Evolutionary conservation across 2,113 vertebrate genomes (phyloP), one percentile per base, ranked within the genome.

Genomic region (Tauraco erythrolophus): DNA sequence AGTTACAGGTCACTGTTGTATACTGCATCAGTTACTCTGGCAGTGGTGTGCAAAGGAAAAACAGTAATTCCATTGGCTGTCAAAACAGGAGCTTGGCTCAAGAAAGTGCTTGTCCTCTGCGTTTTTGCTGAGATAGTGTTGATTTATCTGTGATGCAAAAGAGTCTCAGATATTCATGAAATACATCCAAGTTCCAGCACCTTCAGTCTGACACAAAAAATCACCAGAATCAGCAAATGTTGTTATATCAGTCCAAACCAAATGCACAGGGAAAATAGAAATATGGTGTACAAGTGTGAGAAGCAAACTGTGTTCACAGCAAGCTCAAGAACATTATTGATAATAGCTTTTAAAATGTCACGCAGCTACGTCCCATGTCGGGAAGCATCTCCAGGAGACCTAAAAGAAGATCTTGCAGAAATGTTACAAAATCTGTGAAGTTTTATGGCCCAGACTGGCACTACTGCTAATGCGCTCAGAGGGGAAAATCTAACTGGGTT

Each of bases 261-360:
- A 84, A 86, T 3, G 9, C 19, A 39, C 18, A 45, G 7, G 4
- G 46, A 79, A 94, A 91, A n/a, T 0, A 66, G n/a, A 69, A 46
- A 48, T 45, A 30, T 6, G 18, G 4, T 33, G 8, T 45, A 30
- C 7, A 65, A 70, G 45, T 0, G 0, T 14, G 7, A 80, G 64
- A 79, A 95, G 18, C 13, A 39, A 70, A 56, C 24, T 41, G 48
- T 50, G 62, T 50, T 84, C 60, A 18, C 39, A 79, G 61, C 30
- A 61, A 88, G 53, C 57, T 88, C n/a, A 61, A 70, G 53, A 68
- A 61, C 7, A 25, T 57, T 57, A 61, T 8, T 81, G 37, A 10
- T 57, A 57, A 79, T 8, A 62, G 31, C 14, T 56, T 83, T 62
- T 68, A 71, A 85, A 85, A 80, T 64, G 71, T 18, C 50, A 79